Evolutionary conservation across 53 echinoderm and acorn worm genomes (phyloP).

Genomic region (Patiria pectinifera): DNA sequence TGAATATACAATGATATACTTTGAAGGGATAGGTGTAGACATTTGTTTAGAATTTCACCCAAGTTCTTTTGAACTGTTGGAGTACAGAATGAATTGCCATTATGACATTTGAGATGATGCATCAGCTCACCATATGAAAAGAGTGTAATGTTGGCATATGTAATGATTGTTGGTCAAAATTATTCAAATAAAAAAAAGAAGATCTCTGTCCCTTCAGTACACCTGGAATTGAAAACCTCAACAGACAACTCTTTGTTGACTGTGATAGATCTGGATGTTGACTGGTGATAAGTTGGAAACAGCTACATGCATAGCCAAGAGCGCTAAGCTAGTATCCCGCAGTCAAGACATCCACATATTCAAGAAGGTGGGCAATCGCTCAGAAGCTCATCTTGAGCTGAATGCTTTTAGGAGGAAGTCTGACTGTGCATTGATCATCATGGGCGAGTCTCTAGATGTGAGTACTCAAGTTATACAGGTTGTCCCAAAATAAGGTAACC

Average conservation of each 20-base stretch:
- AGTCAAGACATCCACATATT: slow-evolving; percentile 89
- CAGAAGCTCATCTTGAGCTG: slow-evolving; percentile 93
- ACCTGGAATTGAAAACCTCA: background rate
- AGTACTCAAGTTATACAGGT: slow-evolving; percentile 26
- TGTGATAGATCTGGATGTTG: slow-evolving; percentile 95
- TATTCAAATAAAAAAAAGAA: no score
- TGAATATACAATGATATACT: background rate
- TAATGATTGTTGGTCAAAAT: background rate
- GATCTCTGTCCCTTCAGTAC: background rate
- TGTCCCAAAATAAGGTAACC: no score
- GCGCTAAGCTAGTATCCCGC: slow-evolving; percentile 93
- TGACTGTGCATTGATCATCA: slow-evolving; percentile 89
- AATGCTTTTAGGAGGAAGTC: slow-evolving; percentile 95
- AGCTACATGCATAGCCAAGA: slow-evolving; percentile 97
- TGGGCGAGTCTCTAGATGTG: slow-evolving; percentile 94
- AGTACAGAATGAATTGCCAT: no score
- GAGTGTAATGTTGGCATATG: background rate
- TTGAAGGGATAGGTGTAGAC: background rate
- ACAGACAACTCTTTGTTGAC: background rate
- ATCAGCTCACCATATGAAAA: no score
- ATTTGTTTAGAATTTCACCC: no score
- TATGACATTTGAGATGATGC: no score
- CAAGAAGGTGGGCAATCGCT: slow-evolving; percentile 83
- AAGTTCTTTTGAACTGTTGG: no score
- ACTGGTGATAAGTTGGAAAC: slow-evolving; percentile 99